Evolutionary conservation across 2,113 vertebrate species (phyloP).

Genomic region (Opisthocomus hoazin): DNA sequence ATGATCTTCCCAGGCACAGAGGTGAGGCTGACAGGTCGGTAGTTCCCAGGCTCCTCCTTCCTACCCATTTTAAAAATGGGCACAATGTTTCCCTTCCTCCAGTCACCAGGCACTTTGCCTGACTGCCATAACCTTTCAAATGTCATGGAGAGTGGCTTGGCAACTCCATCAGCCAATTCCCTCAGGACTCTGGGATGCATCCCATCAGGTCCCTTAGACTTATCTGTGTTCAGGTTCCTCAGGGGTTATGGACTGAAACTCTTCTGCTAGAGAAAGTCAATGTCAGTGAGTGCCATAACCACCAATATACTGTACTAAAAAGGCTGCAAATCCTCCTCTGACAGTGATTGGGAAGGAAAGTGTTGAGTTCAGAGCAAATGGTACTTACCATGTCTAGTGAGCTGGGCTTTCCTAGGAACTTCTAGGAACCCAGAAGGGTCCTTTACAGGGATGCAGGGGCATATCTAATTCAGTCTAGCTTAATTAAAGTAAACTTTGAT

Average conservation of each 20-base stretch:
- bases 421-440: neutral
- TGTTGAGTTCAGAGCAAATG: neutral
- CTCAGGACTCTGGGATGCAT: too few species aligned
- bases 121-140: too few species aligned
- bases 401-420: neutral
- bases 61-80: too few species aligned
- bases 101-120: too few species aligned
- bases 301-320: neutral
- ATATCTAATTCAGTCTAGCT: neutral
- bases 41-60: too few species aligned
- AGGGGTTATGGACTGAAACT: neutral
- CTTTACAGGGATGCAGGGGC: fast-evolving
- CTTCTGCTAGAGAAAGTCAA: neutral
- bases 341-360: neutral
- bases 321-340: neutral
- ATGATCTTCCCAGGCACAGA: too few species aligned
- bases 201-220: too few species aligned
- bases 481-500: neutral
- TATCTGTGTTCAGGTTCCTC: too few species aligned
- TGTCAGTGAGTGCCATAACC: neutral
- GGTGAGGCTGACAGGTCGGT: too few species aligned
- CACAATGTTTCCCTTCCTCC: too few species aligned
- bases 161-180: too few species aligned
- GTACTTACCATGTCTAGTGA: neutral
- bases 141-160: too few species aligned